Base-by-base conservation (phyloP, 2,113 vertebrate species). In the Pachycephala philippinensis region DNA sequence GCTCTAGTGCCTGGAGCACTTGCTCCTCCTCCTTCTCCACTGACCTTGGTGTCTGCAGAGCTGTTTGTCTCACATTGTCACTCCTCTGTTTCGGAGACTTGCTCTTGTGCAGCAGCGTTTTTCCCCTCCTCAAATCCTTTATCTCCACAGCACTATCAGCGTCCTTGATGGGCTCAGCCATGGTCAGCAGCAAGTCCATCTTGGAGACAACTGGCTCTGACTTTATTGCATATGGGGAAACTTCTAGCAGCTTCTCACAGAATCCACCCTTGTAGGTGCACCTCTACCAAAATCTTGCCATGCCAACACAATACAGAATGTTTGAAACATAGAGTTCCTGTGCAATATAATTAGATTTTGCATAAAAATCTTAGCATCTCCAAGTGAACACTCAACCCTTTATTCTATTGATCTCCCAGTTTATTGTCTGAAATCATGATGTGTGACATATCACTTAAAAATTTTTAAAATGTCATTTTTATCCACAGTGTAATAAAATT, bases 371-470 rank as follows among this genome's bases (percentile, higher is more conserved):
- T 71, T 63, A 40, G 63, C 3, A 22, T 40, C 22, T 59, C 15
- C 37, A 63, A 74, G 17, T 26, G 20, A 83, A 30, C 9, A 45
- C 20, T n/a, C 30, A 60, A 20, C 9, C 2, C 10, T 52, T 66
- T 61, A 44, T 78, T 79, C 23, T 40, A 13, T 6, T 28, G 6
- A 40, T 42, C 2, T 42, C 3, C 7, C 15, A 40, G 19, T 75
- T 69, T 57, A 68, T n/a, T 64, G 5, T 47, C 15, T 47, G 54
- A 81, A 90, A 70, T 27, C 8, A 44, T 49, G 54, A 40, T 53
- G 68, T 91, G 77, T 95, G 69, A 90, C 65, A 66, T 76, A 83
- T 74, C 40, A 86, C 75, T 96, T 90, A 81, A 96, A 92, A 98
- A 84, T 83, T 40, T 80, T 71, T 77, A 96, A 49, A 81, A 53